A percentile compares a stretch with the other conserved stretches of the same genome.
phyloP scores from a whole-genome alignment of 1,140 invertebrate genomes.

The Bombus consobrinus region DNA sequence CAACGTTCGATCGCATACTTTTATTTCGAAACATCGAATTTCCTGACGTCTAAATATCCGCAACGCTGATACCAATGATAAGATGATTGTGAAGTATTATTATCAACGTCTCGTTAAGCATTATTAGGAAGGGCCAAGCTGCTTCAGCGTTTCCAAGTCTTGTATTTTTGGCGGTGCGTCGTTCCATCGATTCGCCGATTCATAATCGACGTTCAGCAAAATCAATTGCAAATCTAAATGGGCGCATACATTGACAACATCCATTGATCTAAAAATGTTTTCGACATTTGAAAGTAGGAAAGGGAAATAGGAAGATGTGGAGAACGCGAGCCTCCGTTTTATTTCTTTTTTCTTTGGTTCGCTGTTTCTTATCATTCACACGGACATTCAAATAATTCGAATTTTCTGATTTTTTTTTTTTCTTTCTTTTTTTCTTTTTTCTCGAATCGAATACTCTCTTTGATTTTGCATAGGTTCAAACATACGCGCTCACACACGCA shows the following conservation, averaged over 20 bases:
- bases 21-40: slow-evolving; percentile 70
- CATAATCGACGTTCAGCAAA: slow-evolving; percentile 19
- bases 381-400: slow-evolving; percentile 5
- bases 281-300: slow-evolving; percentile 59
- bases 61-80: slow-evolving; percentile 63
- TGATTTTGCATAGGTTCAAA: background rate
- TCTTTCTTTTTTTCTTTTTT: background rate
- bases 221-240: slow-evolving; percentile 56
- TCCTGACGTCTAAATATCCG: slow-evolving; percentile 58
- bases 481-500: background rate
- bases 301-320: slow-evolving; percentile 66
- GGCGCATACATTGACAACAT: slow-evolving; percentile 68
- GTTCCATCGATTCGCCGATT: slow-evolving; percentile 25
- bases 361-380: background rate
- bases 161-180: slow-evolving; percentile 20
- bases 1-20: slow-evolving; percentile 62
- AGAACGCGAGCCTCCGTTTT: slow-evolving; percentile 55
- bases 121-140: slow-evolving; percentile 52
- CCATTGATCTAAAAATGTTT: slow-evolving; percentile 67
- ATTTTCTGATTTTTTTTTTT: background rate
- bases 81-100: slow-evolving; percentile 65
- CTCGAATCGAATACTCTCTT: background rate
- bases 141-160: slow-evolving; percentile 34
- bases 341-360: slow-evolving; percentile 36
- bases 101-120: slow-evolving; percentile 66